Conservation (phyloP, 2,888 invertebrate species). For the Drosophila parthenogenetica region DNA sequence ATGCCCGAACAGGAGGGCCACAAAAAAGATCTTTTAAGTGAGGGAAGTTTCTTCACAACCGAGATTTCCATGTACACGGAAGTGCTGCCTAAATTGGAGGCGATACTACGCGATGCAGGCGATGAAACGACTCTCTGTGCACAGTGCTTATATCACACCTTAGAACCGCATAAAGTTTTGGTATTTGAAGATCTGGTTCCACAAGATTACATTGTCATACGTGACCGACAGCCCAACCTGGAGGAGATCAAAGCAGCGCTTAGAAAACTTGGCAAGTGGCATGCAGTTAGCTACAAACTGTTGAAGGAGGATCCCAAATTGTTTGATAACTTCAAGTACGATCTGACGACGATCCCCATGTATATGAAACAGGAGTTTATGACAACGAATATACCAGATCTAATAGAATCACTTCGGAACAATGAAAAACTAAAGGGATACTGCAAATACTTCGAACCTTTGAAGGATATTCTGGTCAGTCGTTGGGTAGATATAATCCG, state of each 20-base stretch:
- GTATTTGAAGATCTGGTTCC: slow-evolving; percentile 40
- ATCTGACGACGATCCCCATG: slow-evolving; percentile 25
- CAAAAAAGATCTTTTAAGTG: slow-evolving; percentile 66
- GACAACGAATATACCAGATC: slow-evolving; percentile 40
- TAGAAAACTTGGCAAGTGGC: slow-evolving; percentile 64
- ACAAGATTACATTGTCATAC: slow-evolving; percentile 32
- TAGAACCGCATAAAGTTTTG: slow-evolving; percentile 41
- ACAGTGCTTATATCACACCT: slow-evolving; percentile 50
- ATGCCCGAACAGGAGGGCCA: slow-evolving; percentile 71
- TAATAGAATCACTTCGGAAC: slow-evolving; percentile 47
- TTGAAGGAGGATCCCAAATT: slow-evolving; percentile 29
- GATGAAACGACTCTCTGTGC: slow-evolving; percentile 51
- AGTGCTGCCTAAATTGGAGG: slow-evolving; percentile 73
- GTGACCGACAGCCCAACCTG: slow-evolving; percentile 22
- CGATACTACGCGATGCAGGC: slow-evolving; percentile 57
- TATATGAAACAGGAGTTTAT: slow-evolving; percentile 37
- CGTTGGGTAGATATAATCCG: slow-evolving; percentile 18
- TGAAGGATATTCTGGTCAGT: slow-evolving; percentile 36
- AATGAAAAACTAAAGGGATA: slow-evolving; percentile 48
- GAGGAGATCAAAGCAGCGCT: slow-evolving; percentile 29
- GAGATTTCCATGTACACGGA: slow-evolving; percentile 78
- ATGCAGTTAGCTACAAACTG: slow-evolving; percentile 54
- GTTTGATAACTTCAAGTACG: slow-evolving; percentile 27
- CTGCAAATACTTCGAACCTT: slow-evolving; percentile 53
- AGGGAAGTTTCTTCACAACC: slow-evolving; percentile 65